A percentile compares a stretch with the other conserved stretches of the same genome.
These are phyloP conservation scores for Sternotherus odoratus DNA, from an alignment of 2,797 vertebrate species.

Conservation along the genomic window DNA sequence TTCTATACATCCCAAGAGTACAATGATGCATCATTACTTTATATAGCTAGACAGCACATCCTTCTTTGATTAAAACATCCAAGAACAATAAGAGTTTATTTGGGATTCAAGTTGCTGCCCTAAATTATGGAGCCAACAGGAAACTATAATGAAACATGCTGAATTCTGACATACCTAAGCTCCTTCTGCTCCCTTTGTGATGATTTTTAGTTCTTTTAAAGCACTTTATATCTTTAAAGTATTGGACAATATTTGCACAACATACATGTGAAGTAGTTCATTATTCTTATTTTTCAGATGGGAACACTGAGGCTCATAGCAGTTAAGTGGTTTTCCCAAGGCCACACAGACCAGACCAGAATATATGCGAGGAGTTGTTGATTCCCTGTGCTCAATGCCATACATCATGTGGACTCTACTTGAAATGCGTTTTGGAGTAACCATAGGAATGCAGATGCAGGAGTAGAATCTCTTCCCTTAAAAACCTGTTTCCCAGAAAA, in stretches of 20 bases:
- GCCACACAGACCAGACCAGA: not conserved
- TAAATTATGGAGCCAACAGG: fast-evolving
- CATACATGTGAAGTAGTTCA: not conserved
- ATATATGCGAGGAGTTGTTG: fast-evolving
- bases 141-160: not conserved
- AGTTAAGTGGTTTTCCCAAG: not conserved
- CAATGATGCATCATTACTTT: not conserved
- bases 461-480: not conserved
- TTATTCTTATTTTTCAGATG: not conserved
- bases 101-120: not conserved
- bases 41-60: fast-evolving
- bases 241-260: not conserved
- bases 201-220: not conserved
- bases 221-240: not conserved
- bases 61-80: not conserved
- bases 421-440: not conserved
- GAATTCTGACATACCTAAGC: not conserved
- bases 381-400: not conserved
- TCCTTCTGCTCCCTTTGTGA: not conserved
- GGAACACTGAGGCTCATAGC: not conserved
- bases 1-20: fast-evolving
- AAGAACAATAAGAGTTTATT: fast-evolving
- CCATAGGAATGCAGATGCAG: not conserved
- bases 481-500: not conserved
- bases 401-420: not conserved